Evolutionary conservation across 2,113 vertebrate species (phyloP), one percentile per base, ranked within the genome.

Genomic region (Asarcornis scutulata): DNA sequence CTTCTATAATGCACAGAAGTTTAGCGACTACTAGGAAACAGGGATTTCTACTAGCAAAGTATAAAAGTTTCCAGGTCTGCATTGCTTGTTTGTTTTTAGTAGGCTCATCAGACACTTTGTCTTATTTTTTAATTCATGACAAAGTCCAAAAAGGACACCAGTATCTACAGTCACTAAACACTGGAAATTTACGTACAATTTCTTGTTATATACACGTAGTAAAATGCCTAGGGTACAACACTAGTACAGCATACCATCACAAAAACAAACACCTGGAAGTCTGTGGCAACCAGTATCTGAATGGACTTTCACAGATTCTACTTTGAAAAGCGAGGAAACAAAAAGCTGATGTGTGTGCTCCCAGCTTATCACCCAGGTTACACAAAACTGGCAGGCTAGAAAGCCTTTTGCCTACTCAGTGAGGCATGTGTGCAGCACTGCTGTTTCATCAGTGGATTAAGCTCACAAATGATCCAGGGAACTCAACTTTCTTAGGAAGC

Each of bases 1-100:
- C 26, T 55, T 86, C 15, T 13, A 2, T 10, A 89, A 63, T 0
- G 0, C 31, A 5, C 0, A 5, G 26, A 40, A 42, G 20, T n/a
- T 38, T 32, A 25, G 25, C 9, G 29, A 42, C 71, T 44, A 22
- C 23, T 63, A 27, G 48, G 46, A 13, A 78, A 4, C 20, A 10
- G 22, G 31, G 36, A 55, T 50, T 93, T 48, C 72, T 62, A 16
- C 21, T 3, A 79, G 26, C 26, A 62, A 44, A 63, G 31, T 3
- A 11, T 3, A 6, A 40, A 17, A 42, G 40, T 10, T 1, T 2
- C 13, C 9, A 69, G 8, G 46, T n/a, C 40, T 44, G 63, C 22
- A 13, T 2, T n/a, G 46, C 46, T 50, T 23, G 21, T 25, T 10
- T 26, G 13, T 38, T 89, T 73, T 34, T 16, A 60, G 34, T 2